Percentiles rank a stretch among this genome's conserved stretches.
Conservation (phyloP, 2,888 invertebrate species). For the Drosophila anomelani region DNA sequence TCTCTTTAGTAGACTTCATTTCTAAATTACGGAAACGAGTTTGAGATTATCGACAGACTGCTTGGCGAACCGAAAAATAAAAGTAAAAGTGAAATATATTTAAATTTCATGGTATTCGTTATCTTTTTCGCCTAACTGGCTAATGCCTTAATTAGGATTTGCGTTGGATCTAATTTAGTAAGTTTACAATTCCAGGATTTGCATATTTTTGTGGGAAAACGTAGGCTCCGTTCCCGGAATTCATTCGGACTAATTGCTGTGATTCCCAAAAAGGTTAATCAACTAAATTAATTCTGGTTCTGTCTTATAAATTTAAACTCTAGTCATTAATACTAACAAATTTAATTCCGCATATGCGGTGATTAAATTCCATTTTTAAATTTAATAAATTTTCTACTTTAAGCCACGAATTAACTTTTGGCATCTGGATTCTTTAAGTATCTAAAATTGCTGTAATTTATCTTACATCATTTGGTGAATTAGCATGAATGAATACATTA, state of each 20-base stretch:
- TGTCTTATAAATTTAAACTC: neutral
- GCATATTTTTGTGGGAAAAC: neutral
- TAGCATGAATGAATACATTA: neutral
- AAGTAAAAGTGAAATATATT: constrained; percentile 32
- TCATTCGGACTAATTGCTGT: neutral
- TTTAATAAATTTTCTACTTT: neutral
- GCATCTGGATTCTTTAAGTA: constrained; percentile 4
- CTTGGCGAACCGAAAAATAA: constrained; percentile 22
- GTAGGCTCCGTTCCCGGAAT: neutral
- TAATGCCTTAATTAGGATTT: constrained; percentile 1
- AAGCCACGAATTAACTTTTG: neutral
- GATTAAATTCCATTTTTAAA: neutral
- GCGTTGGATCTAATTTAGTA: neutral
- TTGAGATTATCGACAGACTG: constrained; percentile 25
- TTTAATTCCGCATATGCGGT: neutral
- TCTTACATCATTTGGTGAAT: neutral
- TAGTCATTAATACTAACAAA: neutral
- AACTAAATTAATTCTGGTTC: constrained; percentile 11
- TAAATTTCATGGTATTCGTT: constrained; percentile 7
- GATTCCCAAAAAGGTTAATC: neutral
- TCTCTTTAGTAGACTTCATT: neutral
- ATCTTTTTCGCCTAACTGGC: neutral
- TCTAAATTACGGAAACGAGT: constrained; percentile 23
- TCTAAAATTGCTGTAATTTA: neutral
- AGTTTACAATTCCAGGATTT: neutral